Evolutionary conservation across 2,113 vertebrate genomes (phyloP), one percentile per base, ranked within the genome.

Genomic region (Chelonoidis abingdonii): DNA sequence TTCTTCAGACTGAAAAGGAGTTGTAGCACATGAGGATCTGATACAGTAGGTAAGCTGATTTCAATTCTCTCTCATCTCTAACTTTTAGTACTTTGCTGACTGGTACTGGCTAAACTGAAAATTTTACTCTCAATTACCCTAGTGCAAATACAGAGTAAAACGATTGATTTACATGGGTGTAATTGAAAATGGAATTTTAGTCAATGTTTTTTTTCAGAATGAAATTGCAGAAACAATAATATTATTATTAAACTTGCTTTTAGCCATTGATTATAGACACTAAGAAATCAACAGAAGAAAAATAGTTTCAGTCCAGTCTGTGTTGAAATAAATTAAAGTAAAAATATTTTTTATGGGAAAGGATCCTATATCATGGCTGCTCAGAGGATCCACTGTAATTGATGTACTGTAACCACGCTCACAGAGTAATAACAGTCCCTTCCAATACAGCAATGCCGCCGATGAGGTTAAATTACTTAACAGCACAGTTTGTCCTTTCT

Each of bases 31-130:
- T 41, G 53, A 82, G 93, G 50, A 81, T 88, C 90, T 95, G 72
- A 94, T 72, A 83, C 87, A 31, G 80, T 27, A 84, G 41, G 94
- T 97, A 87, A 95, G 89, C 75, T 86, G 35, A 91, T 83, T 92
- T 84, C 84, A 31, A 29, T 78, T 5, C 1, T 1, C 1, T 86
- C 24, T 88, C 87, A 14, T 78, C 19, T 69, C 65, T 38, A 72
- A 72, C n/a, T 78, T 47, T 78, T 44, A 59, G 5, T 82, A 38
- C 27, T 3, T 76, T 89, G 47, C 29, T 57, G 21, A 10, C 13
- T 27, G 24, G 72, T 14, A 44, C 24, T 38, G 65, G 38, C n/a
- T 38, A 65, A 7, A 0, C 81, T 8, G 80, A 1, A 82, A 89
- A 86, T 83, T 29, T 3, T 90, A 10, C 13, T 62, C 10, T 90